These are phyloP conservation scores for Rhorus exstirpatorius DNA, from an alignment of 2,888 invertebrate species.

Conservation along the genomic window DNA sequence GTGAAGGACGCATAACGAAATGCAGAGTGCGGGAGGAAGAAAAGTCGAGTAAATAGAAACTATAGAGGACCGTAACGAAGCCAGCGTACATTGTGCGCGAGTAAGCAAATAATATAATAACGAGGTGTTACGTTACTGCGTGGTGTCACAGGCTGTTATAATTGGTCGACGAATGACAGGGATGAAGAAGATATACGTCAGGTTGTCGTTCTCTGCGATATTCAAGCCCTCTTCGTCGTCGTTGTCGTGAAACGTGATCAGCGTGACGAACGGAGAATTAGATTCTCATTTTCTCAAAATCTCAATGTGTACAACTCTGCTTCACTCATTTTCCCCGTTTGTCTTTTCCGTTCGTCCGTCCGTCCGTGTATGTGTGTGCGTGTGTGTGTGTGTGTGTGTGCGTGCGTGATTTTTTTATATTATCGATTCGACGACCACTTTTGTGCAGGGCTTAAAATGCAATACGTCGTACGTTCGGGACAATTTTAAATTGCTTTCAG, in stretches of 20 bases:
- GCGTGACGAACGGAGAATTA: conserved; percentile 53
- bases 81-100: conserved; percentile 61
- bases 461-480: conserved; percentile 4
- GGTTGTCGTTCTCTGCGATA: conserved; percentile 24
- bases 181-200: conserved; percentile 25
- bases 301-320: conserved; percentile 34
- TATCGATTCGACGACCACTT: conserved; percentile 24
- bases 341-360: background rate
- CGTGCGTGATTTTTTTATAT: conserved; percentile 24
- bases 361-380: background rate
- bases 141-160: conserved; percentile 50
- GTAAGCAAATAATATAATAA: conserved; percentile 70
- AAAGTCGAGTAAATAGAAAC: conserved; percentile 53
- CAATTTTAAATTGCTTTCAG: conserved; percentile 62
- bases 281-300: conserved; percentile 63
- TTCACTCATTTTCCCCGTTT: conserved; percentile 31
- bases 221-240: conserved; percentile 37
- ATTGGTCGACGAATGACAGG: conserved; percentile 58
- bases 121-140: conserved; percentile 52
- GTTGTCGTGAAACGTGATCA: conserved; percentile 57
- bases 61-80: conserved; percentile 52
- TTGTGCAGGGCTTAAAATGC: conserved; percentile 10
- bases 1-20: background rate
- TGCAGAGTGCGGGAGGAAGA: background rate
- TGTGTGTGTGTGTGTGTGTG: background rate